These are phyloP conservation scores for Cardiocondyla obscurior DNA, from an alignment of 1,140 invertebrate species.

Conservation along the genomic window DNA sequence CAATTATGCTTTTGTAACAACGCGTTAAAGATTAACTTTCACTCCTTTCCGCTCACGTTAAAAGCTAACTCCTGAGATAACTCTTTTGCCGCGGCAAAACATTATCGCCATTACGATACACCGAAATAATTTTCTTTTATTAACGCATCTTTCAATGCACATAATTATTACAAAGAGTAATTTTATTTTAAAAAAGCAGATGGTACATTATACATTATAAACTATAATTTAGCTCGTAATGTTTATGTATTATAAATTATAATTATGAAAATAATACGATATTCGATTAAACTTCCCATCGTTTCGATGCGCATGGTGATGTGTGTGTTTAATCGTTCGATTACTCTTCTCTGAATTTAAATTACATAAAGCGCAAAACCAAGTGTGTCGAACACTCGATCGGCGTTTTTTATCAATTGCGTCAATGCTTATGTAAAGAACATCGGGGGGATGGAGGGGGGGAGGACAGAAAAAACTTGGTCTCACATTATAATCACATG, in stretches of 20 bases:
- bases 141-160: neutral
- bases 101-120: neutral
- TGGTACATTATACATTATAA: slow-evolving; percentile 15
- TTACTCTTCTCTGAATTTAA: neutral
- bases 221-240: too few relatives aligned
- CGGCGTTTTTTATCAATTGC: too few relatives aligned
- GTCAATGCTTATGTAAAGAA: slow-evolving; percentile 13
- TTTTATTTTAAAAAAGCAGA: neutral
- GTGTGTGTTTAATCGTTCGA: neutral
- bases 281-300: neutral
- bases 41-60: slow-evolving; percentile 58
- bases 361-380: neutral
- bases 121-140: neutral
- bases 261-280: slow-evolving; percentile 41
- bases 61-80: slow-evolving; percentile 34
- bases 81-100: slow-evolving; percentile 11
- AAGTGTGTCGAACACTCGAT: neutral
- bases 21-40: slow-evolving; percentile 68
- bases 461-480: neutral
- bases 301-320: neutral
- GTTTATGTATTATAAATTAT: slow-evolving; percentile 54
- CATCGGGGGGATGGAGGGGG: too few relatives aligned
- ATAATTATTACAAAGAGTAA: neutral
- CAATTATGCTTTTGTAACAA: slow-evolving; percentile 70
- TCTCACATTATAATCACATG: neutral